Base-by-base conservation (phyloP, 2,888 invertebrate genomes). In the Drosophila meridionalis region DNA sequence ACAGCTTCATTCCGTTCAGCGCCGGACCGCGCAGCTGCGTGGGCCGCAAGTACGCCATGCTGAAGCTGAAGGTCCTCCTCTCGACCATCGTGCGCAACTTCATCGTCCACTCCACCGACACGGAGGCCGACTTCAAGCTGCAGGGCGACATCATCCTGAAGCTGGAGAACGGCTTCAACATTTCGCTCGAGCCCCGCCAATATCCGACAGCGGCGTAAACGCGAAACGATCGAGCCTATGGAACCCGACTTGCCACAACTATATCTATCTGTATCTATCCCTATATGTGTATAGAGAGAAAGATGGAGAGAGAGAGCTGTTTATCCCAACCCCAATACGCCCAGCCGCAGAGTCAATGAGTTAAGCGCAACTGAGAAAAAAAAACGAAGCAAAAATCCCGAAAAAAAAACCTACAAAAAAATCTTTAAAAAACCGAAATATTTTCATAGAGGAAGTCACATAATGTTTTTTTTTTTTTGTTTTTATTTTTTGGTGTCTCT, bases 21-120 rank as follows among this genome's bases (percentile, higher is more conserved):
- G 97, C 97, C 55, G 97, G 97, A 34, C 96, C 97, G 1, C 94
- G 97, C 75, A 96, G 96, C 83, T 97, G 97, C 91, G 96, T 96
- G 30, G 96, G 96, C 57, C 95, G 96, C 47, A 96, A 96, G 93
- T 96, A 96, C 92, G 96, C 96, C n/a, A 95, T 96, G 94, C 92
- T 96, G 63, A 96, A 96, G 91, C 93, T 96, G 71, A 96, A 96
- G 92, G 95, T 96, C 14, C 93, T 96, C 0, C 94, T 96, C 2
- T 95, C 96, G 0, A 96, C 96, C 5, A 94, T 96, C 52, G 91
- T 96, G 72, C 95, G 96, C 68, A 96, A 95, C 92, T 96, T 94
- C 93, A 94, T 94, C 66, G 93, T 96, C 20, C 93, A 94, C 20
- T 96, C 96, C 0, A 95, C 95, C 72, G 90, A 96, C 32, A 94